Percentiles rank a stretch among this genome's conserved stretches.
These are phyloP conservation scores for Hydrozoanthus tunicans DNA, from an alignment of 64 coral and sea anemone genomes.

Conservation along the genomic window DNA sequence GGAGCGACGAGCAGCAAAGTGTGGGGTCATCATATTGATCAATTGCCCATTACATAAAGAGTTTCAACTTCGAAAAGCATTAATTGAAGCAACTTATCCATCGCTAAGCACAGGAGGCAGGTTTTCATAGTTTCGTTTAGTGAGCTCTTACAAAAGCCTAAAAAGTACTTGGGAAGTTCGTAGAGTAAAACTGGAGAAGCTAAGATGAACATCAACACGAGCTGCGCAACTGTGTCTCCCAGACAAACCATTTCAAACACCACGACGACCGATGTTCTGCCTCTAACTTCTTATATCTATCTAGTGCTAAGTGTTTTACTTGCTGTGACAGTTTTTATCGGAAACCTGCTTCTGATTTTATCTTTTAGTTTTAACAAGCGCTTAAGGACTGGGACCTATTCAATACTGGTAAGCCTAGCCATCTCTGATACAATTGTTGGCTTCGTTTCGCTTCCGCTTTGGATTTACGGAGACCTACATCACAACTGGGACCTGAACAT, in stretches of 20 bases:
- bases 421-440: conserved; percentile 28
- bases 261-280: neutral
- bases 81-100: too few species aligned
- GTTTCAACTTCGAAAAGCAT: neutral
- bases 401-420: conserved; percentile 20
- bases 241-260: neutral
- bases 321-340: neutral
- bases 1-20: neutral
- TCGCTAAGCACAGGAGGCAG: too few species aligned
- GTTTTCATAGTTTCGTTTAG: too few species aligned
- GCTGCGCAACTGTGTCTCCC: neutral
- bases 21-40: neutral
- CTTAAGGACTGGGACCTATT: conserved; percentile 20
- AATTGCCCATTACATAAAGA: neutral
- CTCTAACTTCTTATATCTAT: conserved; percentile 1
- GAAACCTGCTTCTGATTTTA: conserved; percentile 33
- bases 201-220: conserved; percentile 4
- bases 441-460: conserved; percentile 12
- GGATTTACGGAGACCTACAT: conserved; percentile 33
- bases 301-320: conserved; percentile 10
- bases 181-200: neutral
- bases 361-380: conserved; percentile 2
- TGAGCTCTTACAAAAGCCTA: neutral
- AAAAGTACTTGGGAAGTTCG: neutral
- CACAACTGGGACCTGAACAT: neutral